Base-by-base conservation (phyloP, 2,113 vertebrate species). In the Ptychochromis oligacanthus region DNA sequence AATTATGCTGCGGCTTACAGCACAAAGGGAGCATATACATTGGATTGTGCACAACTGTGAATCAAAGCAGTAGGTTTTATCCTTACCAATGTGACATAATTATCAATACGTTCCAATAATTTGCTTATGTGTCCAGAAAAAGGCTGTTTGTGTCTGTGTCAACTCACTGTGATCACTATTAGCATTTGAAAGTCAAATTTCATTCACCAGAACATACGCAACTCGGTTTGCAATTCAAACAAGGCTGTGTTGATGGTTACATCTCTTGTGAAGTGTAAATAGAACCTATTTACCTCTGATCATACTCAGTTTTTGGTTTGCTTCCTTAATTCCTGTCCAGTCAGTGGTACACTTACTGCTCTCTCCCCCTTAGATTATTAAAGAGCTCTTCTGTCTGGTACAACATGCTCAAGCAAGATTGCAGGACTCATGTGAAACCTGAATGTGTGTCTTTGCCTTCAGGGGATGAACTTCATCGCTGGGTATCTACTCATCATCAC, bases 381-480 rank as follows among this genome's bases (percentile, higher is more conserved):
- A 72, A 67, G 8, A 76, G 67, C 58, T 60, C 61, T 28, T 11
- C 13, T 34, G 6, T 62, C 3, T 56, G 26, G 67, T 46, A 11
- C 67, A 79, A 49, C 17, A 43, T 77, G 77, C 34, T 77, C 26
- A 49, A 13, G 12, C 78, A 58, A 36, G 28, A 75, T 46, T 6
- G 31, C 2, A 58, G 3, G 31, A 70, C 13, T 55, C 38, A 24
- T 43, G 7, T 76, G n/a, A 80, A 59, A 84, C 61, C 54, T 18
- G 7, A 46, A 61, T 8, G 28, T 79, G 34, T 80, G 17, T 84
- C 46, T 77, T 82, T 85, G 59, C 62, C 93, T 94, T 72, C 95
- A 99, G 98, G 98, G 98, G 18, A 99, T 99, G 98, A 99, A 99
- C 92, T 99, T 99, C 89, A 94, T 99, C 65, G 96, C 97, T 10